Base-by-base conservation (phyloP, 2,797 vertebrate genomes). In the Mycteria americana region DNA sequence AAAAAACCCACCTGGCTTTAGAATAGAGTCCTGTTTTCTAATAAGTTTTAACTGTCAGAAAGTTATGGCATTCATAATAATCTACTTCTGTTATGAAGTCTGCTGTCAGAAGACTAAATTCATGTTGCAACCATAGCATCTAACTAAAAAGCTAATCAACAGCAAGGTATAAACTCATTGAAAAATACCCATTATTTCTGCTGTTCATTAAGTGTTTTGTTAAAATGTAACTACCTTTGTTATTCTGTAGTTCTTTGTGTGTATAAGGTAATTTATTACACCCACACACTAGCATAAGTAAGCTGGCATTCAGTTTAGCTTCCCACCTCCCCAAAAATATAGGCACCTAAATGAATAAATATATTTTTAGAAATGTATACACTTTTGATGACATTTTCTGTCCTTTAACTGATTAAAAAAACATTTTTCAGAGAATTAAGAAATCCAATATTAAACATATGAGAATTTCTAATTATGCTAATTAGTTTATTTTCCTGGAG, bases 401-500 rank as follows among this genome's bases (percentile, higher is more conserved):
- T 25, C 22, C 13, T 82, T 90, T 37, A 73, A 76, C 9, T 5
- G 25, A 85, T 54, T 16, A 3, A 4, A 60, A 75, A 51, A 50
- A 18, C 2, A 16, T 9, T 31, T 63, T 53, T 57, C 51, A 78
- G 35, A 48, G 3, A 79, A 77, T 85, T 70, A 92, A 76, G 48
- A 69, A 82, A 89, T 56, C 11, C 14, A 76, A 1, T 41, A 74
- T 41, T 68, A 76, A 79, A 54, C 33, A 68, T 7, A 84, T 4
- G 11, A 65, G 33, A 65, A 88, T 84, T 84, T 72, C 51, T 51
- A 78, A 84, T 86, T 54, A 88, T 33, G 39, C 45, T 77, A 85
- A 79, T 79, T 82, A 68, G 11, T 75, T 89, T 88, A 31, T 86
- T 89, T 88, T 94, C 67, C 70, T 28, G 3, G 46, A 95, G 85